Evolutionary conservation across 2,113 vertebrate genomes (phyloP).

Genomic region (Aspidoscelis tigris): DNA sequence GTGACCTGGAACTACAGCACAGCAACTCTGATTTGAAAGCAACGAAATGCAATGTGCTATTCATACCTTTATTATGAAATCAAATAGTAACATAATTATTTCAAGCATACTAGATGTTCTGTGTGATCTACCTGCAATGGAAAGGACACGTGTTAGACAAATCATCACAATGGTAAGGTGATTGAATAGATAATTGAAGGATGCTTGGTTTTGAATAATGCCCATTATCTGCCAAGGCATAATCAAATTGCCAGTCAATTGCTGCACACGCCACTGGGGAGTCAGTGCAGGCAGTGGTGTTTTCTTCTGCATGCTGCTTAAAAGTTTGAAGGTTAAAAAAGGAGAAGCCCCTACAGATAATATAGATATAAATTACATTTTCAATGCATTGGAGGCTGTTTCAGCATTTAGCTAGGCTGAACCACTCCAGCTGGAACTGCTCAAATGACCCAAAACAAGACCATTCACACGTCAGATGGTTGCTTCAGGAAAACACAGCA

Average conservation of each 20-base stretch:
- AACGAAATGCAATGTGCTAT: background rate
- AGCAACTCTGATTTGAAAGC: too few species aligned
- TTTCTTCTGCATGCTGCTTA: conserved; percentile 21
- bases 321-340: background rate
- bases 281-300: background rate
- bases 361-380: background rate
- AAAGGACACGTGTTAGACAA: background rate
- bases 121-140: background rate
- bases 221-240: conserved; percentile 13
- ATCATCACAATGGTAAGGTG: background rate
- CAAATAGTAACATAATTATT: background rate
- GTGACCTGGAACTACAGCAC: too few species aligned
- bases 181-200: background rate
- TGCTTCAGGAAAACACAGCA: too few species aligned
- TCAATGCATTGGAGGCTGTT: conserved; percentile 15
- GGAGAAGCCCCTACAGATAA: conserved; percentile 18
- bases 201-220: conserved; percentile 1
- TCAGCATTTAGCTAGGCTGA: too few species aligned
- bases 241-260: conserved; percentile 22
- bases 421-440: too few species aligned
- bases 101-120: background rate
- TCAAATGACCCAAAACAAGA: too few species aligned
- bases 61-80: background rate
- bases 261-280: background rate
- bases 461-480: too few species aligned